phyloP scores from a whole-genome alignment of 1,140 invertebrate species.

The Caenorhabditis remanei region DNA sequence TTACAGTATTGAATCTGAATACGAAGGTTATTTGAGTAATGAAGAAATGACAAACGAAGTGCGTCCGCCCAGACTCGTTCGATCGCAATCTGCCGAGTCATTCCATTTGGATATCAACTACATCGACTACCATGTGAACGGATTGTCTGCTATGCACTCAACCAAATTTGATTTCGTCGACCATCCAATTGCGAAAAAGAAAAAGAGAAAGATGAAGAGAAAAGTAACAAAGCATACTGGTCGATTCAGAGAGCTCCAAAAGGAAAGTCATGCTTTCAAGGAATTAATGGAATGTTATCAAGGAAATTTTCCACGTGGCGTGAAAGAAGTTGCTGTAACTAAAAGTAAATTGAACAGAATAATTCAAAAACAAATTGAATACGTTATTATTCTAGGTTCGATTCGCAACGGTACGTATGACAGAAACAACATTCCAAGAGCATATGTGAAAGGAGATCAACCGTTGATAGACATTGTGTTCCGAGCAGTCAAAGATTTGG shows the following conservation, averaged over 20 bases:
- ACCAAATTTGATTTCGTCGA: not conserved
- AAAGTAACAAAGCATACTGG: not conserved
- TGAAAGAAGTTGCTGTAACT: not conserved
- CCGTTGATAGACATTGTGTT: not conserved
- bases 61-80: not conserved
- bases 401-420: not conserved
- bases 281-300: slow-evolving; percentile 15
- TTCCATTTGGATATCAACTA: not conserved
- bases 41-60: not conserved
- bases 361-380: not conserved
- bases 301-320: not conserved
- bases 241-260: not conserved
- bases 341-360: slow-evolving; percentile 6
- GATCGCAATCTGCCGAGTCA: not conserved
- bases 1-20: slow-evolving; percentile 20
- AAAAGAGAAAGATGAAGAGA: slow-evolving; percentile 10
- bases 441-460: not conserved
- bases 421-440: not conserved
- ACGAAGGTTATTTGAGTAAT: not conserved
- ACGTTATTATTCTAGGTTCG: not conserved
- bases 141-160: not conserved
- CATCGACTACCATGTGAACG: not conserved
- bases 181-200: not conserved
- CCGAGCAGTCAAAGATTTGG: not conserved
- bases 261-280: not conserved